These are phyloP conservation scores for Cherax quadricarinatus DNA, from an alignment of 1,140 invertebrate genomes.

Conservation along the genomic window DNA sequence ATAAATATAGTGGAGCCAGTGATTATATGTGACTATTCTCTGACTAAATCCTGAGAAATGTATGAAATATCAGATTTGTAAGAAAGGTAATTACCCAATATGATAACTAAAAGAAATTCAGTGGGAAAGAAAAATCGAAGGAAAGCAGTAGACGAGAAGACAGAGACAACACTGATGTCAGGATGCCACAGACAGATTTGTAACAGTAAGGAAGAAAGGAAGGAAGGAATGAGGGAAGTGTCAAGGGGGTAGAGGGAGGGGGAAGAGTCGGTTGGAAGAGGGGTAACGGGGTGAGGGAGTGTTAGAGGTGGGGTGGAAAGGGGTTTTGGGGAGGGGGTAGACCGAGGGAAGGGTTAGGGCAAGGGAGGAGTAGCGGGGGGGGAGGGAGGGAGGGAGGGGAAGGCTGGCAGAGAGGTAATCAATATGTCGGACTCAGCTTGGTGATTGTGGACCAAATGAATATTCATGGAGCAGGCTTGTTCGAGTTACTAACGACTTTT, in stretches of 20 bases:
- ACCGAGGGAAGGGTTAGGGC: no score
- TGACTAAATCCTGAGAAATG: no score
- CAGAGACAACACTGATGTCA: not conserved
- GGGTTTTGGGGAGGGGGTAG: not conserved
- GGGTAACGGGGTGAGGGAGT: no score
- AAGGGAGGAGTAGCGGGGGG: no score
- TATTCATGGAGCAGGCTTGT: slow-evolving; percentile 61
- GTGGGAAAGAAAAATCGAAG: not conserved
- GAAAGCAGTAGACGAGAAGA: not conserved
- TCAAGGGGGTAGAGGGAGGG: not conserved
- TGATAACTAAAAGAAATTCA: not conserved
- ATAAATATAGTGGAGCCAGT: no score
- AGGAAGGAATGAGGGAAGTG: not conserved
- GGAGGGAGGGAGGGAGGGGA: no score
- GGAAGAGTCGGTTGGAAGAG: not conserved
- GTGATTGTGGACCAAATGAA: slow-evolving; percentile 67
- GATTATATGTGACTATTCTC: no score
- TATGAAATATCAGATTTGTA: no score
- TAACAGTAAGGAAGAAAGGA: not conserved
- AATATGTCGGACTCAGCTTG: slow-evolving; percentile 65
- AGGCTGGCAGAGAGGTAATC: slow-evolving; percentile 40
- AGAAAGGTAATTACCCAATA: no score
- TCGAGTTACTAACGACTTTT: slow-evolving; percentile 47
- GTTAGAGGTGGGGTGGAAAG: not conserved
- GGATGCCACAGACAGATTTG: no score